These are phyloP conservation scores for Phyllotreta cruciferae DNA, from an alignment of 2,888 invertebrate species.

Conservation along the genomic window DNA sequence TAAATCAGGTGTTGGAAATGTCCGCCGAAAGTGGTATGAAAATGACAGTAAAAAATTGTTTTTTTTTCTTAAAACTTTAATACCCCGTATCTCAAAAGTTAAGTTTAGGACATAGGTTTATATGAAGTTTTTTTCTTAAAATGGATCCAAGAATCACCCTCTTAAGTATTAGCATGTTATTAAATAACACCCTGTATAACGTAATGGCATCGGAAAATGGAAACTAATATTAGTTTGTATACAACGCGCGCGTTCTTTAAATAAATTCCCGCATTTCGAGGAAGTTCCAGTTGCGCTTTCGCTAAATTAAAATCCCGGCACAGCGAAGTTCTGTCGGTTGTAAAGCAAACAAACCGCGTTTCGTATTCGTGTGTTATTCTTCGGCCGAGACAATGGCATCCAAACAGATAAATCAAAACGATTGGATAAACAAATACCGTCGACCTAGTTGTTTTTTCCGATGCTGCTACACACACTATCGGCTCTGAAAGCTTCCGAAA, in stretches of 20 bases:
- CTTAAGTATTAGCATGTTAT: too few relatives aligned
- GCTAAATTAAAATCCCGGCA: slow-evolving; percentile 11
- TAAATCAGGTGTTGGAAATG: too few relatives aligned
- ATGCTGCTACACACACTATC: slow-evolving; percentile 1
- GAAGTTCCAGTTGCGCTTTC: not conserved
- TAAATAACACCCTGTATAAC: too few relatives aligned
- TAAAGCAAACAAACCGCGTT: slow-evolving; percentile 8
- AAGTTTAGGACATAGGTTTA: too few relatives aligned
- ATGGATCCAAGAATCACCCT: too few relatives aligned
- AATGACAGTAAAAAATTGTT: too few relatives aligned
- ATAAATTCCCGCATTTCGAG: too few relatives aligned
- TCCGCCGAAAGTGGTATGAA: too few relatives aligned
- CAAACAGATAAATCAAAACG: slow-evolving; percentile 26
- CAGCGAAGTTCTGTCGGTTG: not conserved
- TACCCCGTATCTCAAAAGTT: too few relatives aligned
- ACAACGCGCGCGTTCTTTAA: too few relatives aligned
- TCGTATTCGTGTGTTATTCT: slow-evolving; percentile 14
- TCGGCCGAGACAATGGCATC: slow-evolving; percentile 20
- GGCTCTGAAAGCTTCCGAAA: not conserved
- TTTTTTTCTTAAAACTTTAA: too few relatives aligned
- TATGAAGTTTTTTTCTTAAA: too few relatives aligned
- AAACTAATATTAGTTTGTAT: not conserved
- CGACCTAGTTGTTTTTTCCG: slow-evolving; percentile 17
- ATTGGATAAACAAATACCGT: slow-evolving; percentile 19
- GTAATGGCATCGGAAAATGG: not conserved